Conservation (phyloP, 2,113 vertebrate genomes). For the Varanus komodoensis region DNA sequence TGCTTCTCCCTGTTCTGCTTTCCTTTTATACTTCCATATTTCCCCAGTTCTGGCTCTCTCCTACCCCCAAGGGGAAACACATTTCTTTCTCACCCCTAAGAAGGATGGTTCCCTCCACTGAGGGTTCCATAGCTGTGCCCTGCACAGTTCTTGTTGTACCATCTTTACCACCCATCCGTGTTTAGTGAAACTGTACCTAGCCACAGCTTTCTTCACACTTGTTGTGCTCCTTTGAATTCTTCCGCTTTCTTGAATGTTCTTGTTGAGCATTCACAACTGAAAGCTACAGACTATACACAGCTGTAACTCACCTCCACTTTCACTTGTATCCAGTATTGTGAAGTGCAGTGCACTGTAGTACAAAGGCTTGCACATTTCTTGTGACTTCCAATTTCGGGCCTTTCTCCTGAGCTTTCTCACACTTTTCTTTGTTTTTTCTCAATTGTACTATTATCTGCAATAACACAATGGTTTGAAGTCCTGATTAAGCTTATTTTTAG, state of each 20-base stretch:
- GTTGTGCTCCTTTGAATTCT: not conserved
- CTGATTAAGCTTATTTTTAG: too few relatives aligned
- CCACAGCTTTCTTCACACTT: not conserved
- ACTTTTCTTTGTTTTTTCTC: not conserved
- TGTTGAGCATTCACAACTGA: not conserved
- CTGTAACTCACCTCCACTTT: not conserved
- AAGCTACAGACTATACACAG: not conserved
- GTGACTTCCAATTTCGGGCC: not conserved
- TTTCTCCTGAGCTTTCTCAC: not conserved
- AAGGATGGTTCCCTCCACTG: not conserved
- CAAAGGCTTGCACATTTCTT: not conserved
- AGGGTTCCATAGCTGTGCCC: not conserved
- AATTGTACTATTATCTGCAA: too few relatives aligned
- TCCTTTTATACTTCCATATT: not conserved
- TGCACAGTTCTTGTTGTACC: not conserved
- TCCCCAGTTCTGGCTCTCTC: not conserved
- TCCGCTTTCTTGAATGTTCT: not conserved
- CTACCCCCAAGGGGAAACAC: not conserved
- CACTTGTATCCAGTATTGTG: not conserved
- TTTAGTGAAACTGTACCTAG: not conserved
- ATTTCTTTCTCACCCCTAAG: not conserved
- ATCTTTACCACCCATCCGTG: not conserved
- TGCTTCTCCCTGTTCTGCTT: not conserved
- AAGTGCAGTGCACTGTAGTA: not conserved
- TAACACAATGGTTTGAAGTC: too few relatives aligned